A percentile compares a stretch with the other conserved stretches of the same genome.
Evolutionary conservation across 2,888 invertebrate species (phyloP).

Genomic region (Agriotes lineatus): DNA sequence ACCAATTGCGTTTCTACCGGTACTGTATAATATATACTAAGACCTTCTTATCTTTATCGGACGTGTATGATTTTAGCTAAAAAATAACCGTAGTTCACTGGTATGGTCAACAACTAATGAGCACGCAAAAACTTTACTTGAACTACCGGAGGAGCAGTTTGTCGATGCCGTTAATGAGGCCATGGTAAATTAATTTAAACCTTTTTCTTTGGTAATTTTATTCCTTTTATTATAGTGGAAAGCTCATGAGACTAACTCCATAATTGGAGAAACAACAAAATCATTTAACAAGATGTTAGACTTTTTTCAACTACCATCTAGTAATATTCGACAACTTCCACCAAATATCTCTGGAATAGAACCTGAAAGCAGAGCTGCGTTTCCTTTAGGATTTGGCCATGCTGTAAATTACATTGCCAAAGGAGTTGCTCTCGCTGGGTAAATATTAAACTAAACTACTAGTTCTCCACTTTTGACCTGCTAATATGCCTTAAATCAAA

Average conservation of each 20-base stretch:
- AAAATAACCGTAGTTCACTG: slow-evolving; percentile 83
- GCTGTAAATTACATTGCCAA: slow-evolving; percentile 86
- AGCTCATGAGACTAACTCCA: slow-evolving; percentile 68
- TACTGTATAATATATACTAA: neutral
- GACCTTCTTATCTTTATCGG: too few species aligned
- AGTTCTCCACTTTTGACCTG: too few species aligned
- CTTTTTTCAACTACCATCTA: slow-evolving; percentile 62
- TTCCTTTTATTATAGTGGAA: slow-evolving; percentile 75
- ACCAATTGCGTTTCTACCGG: slow-evolving; percentile 92
- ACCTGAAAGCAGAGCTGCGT: slow-evolving; percentile 81
- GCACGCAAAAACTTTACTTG: slow-evolving; percentile 80
- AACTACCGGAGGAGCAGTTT: slow-evolving; percentile 82
- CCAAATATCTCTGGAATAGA: slow-evolving; percentile 76
- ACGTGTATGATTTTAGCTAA: slow-evolving; percentile 76
- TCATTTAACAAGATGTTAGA: slow-evolving; percentile 67
- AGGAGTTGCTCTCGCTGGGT: slow-evolving; percentile 91
- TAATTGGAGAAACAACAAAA: slow-evolving; percentile 71
- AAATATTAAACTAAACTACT: too few species aligned
- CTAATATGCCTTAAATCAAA: too few species aligned
- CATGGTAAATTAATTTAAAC: slow-evolving; percentile 71
- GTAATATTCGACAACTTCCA: slow-evolving; percentile 67
- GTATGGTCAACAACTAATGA: slow-evolving; percentile 90
- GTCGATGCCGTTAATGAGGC: slow-evolving; percentile 90
- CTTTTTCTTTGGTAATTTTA: neutral
- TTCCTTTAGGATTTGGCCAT: slow-evolving; percentile 94